A percentile compares a stretch with the other conserved stretches of the same genome.
Conservation (phyloP, 92 coral and sea anemone genomes). For the Porites cylindrica region DNA sequence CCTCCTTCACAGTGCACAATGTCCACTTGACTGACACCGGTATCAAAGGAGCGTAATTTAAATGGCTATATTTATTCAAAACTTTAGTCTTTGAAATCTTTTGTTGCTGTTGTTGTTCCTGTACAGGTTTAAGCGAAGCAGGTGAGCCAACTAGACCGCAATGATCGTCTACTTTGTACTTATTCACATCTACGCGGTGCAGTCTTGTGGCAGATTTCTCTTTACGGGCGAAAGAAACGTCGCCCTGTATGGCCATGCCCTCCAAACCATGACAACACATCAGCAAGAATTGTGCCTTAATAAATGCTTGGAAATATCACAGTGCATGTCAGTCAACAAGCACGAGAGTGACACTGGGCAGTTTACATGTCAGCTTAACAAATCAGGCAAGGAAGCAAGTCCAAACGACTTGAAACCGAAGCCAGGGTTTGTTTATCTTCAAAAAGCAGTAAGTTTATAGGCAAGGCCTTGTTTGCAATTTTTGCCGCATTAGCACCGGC, state of each 20-base stretch:
- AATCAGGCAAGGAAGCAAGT: slow-evolving; percentile 7
- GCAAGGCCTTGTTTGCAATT: no score
- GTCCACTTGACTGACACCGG: no score
- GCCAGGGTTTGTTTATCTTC: background rate
- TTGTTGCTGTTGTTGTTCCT: no score
- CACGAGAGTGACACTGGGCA: background rate
- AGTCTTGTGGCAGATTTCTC: background rate
- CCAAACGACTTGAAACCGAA: background rate
- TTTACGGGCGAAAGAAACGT: background rate
- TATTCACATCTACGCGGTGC: background rate
- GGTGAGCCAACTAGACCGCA: background rate
- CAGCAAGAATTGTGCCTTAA: background rate
- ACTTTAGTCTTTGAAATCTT: no score
- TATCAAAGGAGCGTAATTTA: no score
- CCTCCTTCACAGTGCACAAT: no score
- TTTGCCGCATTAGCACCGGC: no score
- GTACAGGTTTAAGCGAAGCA: no score
- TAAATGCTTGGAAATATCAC: background rate
- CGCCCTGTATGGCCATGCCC: background rate
- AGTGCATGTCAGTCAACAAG: slow-evolving; percentile 21
- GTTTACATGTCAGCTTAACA: slow-evolving; percentile 13
- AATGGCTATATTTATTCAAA: no score
- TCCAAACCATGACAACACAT: background rate
- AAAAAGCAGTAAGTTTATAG: background rate
- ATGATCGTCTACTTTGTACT: background rate